phyloP scores from a whole-genome alignment of 2,888 invertebrate genomes.

The Noctuana brunneofusca region DNA sequence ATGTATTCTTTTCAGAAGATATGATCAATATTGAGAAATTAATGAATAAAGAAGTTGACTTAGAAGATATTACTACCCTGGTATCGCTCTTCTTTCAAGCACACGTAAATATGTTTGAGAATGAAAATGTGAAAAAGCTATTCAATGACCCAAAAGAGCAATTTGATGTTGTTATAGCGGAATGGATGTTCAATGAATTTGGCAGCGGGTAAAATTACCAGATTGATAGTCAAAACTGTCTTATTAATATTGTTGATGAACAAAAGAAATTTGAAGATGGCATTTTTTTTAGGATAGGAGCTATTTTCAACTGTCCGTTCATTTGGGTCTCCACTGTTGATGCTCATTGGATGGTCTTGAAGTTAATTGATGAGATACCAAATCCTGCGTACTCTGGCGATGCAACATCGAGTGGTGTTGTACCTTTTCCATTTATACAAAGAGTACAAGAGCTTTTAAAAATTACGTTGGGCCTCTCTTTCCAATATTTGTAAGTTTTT shows the following conservation, averaged over 20 bases:
- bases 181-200: conserved; percentile 3
- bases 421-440: not conserved
- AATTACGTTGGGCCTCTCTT: not conserved
- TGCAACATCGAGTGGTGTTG: too few relatives aligned
- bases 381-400: not conserved
- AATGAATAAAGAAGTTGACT: not conserved
- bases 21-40: not conserved
- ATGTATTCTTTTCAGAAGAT: not conserved
- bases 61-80: not conserved
- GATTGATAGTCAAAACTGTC: too few relatives aligned
- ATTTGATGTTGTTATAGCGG: not conserved
- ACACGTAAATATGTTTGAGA: not conserved
- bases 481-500: conserved; percentile 1
- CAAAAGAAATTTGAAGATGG: too few relatives aligned
- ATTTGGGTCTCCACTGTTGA: not conserved
- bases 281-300: not conserved
- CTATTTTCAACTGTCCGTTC: not conserved
- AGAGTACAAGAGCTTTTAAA: conserved; percentile 6
- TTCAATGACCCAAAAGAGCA: not conserved
- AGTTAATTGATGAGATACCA: not conserved
- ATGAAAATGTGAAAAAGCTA: not conserved
- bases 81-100: not conserved
- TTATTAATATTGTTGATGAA: too few relatives aligned
- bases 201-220: not conserved
- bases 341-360: not conserved